phyloP scores from a whole-genome alignment of 2,797 vertebrate species.

The Lacerta viridis region DNA sequence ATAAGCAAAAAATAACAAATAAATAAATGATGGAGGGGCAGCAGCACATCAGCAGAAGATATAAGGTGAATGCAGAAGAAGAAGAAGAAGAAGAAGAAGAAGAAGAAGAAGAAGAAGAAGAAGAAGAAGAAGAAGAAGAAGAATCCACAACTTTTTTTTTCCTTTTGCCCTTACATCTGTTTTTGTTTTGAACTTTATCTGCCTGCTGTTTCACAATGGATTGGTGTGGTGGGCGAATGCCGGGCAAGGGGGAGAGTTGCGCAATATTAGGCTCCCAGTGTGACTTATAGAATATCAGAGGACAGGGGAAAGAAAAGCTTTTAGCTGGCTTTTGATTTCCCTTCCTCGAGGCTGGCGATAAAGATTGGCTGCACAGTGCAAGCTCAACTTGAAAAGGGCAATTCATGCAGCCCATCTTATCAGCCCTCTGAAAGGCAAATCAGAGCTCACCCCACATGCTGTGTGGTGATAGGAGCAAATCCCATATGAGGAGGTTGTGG shows the following conservation, averaged over 20 bases:
- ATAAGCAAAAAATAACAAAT: too few species aligned
- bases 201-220: conserved; percentile 74
- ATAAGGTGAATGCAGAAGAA: too few species aligned
- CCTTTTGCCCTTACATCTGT: conserved; percentile 77
- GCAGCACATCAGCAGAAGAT: neutral
- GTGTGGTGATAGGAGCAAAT: conserved; percentile 60
- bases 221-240: conserved; percentile 43
- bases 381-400: conserved; percentile 77
- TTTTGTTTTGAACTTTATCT: conserved; percentile 85
- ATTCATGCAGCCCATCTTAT: conserved; percentile 80
- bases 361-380: conserved; percentile 78
- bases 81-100: too few species aligned
- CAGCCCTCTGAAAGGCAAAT: conserved; percentile 63
- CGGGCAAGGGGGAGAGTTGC: conserved; percentile 52
- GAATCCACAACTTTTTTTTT: conserved; percentile 69
- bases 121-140: conserved; percentile 58
- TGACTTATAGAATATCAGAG: conserved; percentile 83
- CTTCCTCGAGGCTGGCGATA: conserved; percentile 82
- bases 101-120: conserved; percentile 14
- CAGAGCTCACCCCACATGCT: conserved; percentile 60
- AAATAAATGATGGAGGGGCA: neutral
- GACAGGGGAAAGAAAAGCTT: conserved; percentile 78
- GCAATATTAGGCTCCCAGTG: conserved; percentile 83
- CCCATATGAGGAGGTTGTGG: conserved; percentile 67
- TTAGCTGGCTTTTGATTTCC: conserved; percentile 82